These are phyloP conservation scores for Sarcophaga carnaria DNA, from an alignment of 2,888 invertebrate genomes.

Conservation along the genomic window DNA sequence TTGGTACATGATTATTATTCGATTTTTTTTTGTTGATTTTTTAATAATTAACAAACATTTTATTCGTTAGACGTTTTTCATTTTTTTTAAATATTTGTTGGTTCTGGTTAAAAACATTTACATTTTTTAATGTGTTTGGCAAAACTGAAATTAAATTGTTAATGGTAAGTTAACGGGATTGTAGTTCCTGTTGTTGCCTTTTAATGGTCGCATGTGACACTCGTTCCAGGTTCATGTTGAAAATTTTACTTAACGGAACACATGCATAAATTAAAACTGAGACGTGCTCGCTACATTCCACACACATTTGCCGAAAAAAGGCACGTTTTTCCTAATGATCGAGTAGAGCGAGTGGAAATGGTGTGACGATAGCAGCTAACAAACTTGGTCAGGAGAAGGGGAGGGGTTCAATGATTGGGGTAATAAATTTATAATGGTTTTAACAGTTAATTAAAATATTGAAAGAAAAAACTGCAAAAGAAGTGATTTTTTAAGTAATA, in stretches of 20 bases:
- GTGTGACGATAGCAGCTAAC: background rate
- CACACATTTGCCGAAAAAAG: background rate
- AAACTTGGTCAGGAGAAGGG: background rate
- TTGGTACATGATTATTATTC: background rate
- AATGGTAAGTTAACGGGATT: constrained; percentile 62
- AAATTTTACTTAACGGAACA: constrained; percentile 62
- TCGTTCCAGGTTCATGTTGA: constrained; percentile 56
- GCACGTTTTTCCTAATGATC: constrained; percentile 43
- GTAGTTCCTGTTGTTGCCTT: no score
- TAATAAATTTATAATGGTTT: background rate
- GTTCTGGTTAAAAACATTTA: background rate
- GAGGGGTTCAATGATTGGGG: background rate
- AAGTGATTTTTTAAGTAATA: background rate
- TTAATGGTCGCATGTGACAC: constrained; percentile 36
- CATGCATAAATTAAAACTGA: constrained; percentile 51
- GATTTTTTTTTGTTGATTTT: background rate
- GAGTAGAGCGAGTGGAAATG: background rate
- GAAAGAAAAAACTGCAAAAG: constrained; percentile 18
- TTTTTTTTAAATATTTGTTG: background rate
- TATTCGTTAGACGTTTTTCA: no score
- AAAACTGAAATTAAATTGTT: constrained; percentile 54
- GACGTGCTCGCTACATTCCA: constrained; percentile 3
- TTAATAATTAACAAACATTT: no score
- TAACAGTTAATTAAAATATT: constrained; percentile 39
- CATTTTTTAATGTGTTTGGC: constrained; percentile 18